phyloP scores from a whole-genome alignment of 2,113 vertebrate species.

The Grantiella picta region DNA sequence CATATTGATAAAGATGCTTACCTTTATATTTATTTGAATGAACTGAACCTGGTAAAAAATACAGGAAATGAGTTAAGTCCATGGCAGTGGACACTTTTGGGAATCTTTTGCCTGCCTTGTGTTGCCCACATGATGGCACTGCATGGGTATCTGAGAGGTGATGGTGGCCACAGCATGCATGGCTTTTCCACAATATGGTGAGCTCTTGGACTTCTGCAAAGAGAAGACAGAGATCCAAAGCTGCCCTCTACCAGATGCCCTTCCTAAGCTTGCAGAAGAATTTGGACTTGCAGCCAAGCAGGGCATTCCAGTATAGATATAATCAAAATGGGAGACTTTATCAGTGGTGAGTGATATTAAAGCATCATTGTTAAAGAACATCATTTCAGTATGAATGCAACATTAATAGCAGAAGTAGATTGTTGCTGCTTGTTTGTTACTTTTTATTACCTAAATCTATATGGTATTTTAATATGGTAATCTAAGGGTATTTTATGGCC shows the following conservation, averaged over 20 bases:
- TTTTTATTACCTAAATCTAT: neutral
- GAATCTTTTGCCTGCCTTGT: neutral
- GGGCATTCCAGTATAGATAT: neutral
- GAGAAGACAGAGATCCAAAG: neutral
- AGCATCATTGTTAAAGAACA: neutral
- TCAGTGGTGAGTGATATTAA: neutral
- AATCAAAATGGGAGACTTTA: neutral
- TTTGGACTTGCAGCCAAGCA: neutral
- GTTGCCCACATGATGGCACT: neutral
- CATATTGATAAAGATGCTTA: neutral
- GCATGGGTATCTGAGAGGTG: fast-evolving
- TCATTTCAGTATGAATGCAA: neutral
- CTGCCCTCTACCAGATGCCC: neutral
- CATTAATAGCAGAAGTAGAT: neutral
- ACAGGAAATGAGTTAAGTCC: neutral
- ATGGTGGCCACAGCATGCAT: neutral
- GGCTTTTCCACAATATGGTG: neutral
- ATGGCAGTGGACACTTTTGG: fast-evolving
- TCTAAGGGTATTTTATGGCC: no score
- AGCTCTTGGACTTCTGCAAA: neutral
- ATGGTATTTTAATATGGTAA: no score
- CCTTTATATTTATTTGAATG: neutral
- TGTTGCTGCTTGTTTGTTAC: neutral
- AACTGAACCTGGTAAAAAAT: neutral
- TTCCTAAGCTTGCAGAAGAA: neutral